Evolutionary conservation across 2,797 vertebrate genomes (phyloP).

Genomic region (Xenentodon cancila): DNA sequence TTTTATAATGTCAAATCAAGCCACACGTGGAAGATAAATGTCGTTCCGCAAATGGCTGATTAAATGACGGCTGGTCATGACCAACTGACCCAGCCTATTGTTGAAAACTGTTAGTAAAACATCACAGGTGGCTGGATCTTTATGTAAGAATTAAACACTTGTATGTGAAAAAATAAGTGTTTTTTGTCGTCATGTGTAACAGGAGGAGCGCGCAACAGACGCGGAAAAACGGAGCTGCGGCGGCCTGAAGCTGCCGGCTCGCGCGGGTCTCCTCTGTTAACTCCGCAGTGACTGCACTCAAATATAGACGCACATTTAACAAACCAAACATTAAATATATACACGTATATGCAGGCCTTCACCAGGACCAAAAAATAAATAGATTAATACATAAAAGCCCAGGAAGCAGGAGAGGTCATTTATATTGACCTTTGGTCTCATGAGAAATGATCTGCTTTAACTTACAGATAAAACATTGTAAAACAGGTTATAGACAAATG

Average conservation of each 20-base stretch:
- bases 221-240: constrained; percentile 5
- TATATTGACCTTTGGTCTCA: constrained; percentile 59
- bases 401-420: constrained; percentile 42
- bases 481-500: neutral
- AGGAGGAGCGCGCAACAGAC: too few relatives aligned
- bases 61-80: too few relatives aligned
- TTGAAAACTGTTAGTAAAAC: too few relatives aligned
- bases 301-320: neutral
- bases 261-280: constrained; percentile 48
- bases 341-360: neutral
- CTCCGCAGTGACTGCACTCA: constrained; percentile 42
- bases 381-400: neutral
- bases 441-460: neutral
- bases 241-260: constrained; percentile 47
- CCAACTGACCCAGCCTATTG: too few relatives aligned
- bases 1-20: too few relatives aligned
- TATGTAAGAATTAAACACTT: too few relatives aligned
- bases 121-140: too few relatives aligned
- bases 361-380: neutral
- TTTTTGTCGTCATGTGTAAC: too few relatives aligned
- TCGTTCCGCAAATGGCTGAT: too few relatives aligned
- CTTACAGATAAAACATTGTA: neutral
- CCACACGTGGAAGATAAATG: too few relatives aligned
- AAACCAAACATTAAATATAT: neutral
- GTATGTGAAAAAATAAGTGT: too few relatives aligned